Evolutionary conservation across 2,888 invertebrate species (phyloP).

Genomic region (Blomia tropicalis): DNA sequence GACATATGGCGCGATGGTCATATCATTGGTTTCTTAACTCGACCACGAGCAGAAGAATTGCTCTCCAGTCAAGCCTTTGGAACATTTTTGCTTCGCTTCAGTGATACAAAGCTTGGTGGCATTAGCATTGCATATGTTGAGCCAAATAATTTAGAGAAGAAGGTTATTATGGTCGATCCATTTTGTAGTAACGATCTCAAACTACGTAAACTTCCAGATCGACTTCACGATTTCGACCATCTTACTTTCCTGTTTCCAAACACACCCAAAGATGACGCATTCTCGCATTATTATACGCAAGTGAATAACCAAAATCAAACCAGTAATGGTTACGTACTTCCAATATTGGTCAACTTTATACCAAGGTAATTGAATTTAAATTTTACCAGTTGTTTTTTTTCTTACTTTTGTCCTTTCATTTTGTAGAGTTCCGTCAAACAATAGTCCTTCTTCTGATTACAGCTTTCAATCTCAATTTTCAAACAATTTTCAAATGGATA

Average conservation of each 20-base stretch:
- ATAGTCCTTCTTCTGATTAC: background rate
- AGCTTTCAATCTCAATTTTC: background rate
- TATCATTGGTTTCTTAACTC: slow-evolving; percentile 73
- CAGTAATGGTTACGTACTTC: slow-evolving; percentile 69
- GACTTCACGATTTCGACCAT: slow-evolving; percentile 69
- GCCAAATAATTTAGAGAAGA: slow-evolving; percentile 21
- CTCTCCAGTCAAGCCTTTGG: slow-evolving; percentile 55
- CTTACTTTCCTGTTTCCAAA: slow-evolving; percentile 68
- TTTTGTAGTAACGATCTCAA: slow-evolving; percentile 83
- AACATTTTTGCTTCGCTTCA: slow-evolving; percentile 84
- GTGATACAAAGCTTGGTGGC: slow-evolving; percentile 88
- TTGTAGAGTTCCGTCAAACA: background rate
- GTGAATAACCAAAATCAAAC: slow-evolving; percentile 37
- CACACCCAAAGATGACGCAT: slow-evolving; percentile 66
- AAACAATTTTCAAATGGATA: slow-evolving; percentile 2
- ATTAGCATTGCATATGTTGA: slow-evolving; percentile 71
- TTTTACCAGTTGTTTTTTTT: background rate
- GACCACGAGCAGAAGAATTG: slow-evolving; percentile 79
- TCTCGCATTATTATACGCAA: slow-evolving; percentile 76
- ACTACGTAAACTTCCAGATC: slow-evolving; percentile 73
- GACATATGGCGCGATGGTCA: slow-evolving; percentile 79
- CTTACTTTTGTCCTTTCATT: background rate
- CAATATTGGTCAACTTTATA: slow-evolving; percentile 62
- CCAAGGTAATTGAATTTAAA: slow-evolving; percentile 38
- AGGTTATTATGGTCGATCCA: slow-evolving; percentile 56